Conservation (phyloP, 1,140 invertebrate genomes). For the Onthophagus taurus region DNA sequence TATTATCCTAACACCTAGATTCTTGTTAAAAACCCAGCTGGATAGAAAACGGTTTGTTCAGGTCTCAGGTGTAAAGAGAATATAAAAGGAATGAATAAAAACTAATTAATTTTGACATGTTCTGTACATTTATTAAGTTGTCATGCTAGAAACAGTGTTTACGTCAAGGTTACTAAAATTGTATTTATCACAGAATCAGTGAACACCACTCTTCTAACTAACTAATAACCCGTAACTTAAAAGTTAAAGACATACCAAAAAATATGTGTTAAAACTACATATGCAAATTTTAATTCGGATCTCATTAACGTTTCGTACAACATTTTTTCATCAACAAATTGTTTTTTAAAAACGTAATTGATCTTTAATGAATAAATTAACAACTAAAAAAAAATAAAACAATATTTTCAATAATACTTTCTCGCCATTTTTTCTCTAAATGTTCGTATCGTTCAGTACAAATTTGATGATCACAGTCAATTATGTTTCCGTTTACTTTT, state of each 20-base stretch:
- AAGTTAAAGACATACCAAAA: slow-evolving; percentile 14
- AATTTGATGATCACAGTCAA: slow-evolving; percentile 11
- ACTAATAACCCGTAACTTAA: slow-evolving; percentile 34
- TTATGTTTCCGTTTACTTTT: slow-evolving; percentile 11
- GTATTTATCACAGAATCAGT: slow-evolving; percentile 39
- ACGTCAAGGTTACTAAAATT: slow-evolving; percentile 37
- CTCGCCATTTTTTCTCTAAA: background rate
- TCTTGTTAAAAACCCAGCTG: no score
- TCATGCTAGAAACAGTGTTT: slow-evolving; percentile 38
- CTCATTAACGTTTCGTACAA: slow-evolving; percentile 2
- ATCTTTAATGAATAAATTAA: slow-evolving; percentile 3
- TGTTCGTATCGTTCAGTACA: slow-evolving; percentile 7
- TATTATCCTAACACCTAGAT: no score
- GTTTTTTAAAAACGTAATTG: slow-evolving; percentile 6
- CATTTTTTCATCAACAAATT: slow-evolving; percentile 5
- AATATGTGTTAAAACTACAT: slow-evolving; percentile 13
- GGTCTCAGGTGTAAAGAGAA: no score
- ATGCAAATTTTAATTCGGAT: slow-evolving; percentile 9
- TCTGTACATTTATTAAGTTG: slow-evolving; percentile 37
- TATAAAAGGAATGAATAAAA: slow-evolving; percentile 5
- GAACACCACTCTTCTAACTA: slow-evolving; percentile 36
- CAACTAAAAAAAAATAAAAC: slow-evolving; percentile 12
- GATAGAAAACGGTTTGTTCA: no score
- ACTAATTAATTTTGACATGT: slow-evolving; percentile 13
- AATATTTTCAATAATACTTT: slow-evolving; percentile 9